These are phyloP conservation scores for Sapajus apella DNA, from an alignment of 2,113 vertebrate species.

Conservation along the genomic window DNA sequence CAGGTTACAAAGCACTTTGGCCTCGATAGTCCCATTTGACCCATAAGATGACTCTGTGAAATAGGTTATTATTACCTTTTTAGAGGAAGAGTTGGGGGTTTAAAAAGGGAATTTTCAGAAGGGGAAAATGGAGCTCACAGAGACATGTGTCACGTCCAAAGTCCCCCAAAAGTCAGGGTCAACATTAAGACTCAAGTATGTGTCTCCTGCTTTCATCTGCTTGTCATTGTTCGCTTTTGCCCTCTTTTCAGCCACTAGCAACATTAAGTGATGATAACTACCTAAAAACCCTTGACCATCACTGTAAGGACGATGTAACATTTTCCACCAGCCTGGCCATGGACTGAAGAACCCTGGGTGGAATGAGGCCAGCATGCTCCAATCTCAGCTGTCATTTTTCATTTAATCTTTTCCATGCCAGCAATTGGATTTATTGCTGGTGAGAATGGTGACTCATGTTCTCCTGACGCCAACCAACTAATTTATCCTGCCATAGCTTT, in stretches of 20 bases:
- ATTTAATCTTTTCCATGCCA: constrained; percentile 38
- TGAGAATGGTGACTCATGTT: constrained; percentile 68
- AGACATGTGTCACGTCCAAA: not conserved
- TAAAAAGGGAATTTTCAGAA: not conserved
- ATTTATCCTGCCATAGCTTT: constrained; percentile 50
- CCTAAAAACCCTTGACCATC: not conserved
- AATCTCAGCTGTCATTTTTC: constrained; percentile 63
- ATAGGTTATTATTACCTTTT: constrained; percentile 2
- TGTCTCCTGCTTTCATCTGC: not conserved
- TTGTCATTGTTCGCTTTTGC: not conserved
- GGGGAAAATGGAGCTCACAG: not conserved
- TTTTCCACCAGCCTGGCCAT: not conserved
- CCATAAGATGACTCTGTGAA: not conserved
- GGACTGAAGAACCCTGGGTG: not conserved
- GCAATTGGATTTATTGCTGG: constrained; percentile 58
- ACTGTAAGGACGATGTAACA: not conserved
- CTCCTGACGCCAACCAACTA: constrained; percentile 40
- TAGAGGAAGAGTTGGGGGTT: constrained; percentile 3
- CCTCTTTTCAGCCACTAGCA: not conserved
- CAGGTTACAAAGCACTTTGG: not conserved
- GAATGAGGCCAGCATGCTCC: constrained; percentile 20
- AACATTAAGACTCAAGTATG: not conserved
- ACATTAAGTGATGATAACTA: not conserved
- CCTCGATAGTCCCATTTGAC: not conserved
- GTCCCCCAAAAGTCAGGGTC: not conserved